Percentiles rank a stretch among this genome's conserved stretches.
Conservation (phyloP, 2,888 invertebrate species). For the Heliconius aoede region DNA sequence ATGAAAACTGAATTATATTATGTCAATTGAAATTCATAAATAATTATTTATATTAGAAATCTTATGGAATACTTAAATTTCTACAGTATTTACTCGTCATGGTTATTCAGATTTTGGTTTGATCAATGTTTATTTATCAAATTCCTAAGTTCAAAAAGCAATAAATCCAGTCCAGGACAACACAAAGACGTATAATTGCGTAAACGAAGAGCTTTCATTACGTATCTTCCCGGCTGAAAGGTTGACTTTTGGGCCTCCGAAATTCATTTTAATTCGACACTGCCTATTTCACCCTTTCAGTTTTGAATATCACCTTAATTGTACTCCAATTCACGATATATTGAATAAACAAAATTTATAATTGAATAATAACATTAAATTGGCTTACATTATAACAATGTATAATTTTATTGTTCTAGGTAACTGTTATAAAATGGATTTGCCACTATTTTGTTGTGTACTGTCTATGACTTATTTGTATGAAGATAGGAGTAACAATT, state of each 20-base stretch:
- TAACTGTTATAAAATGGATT: background rate
- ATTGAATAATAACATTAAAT: background rate
- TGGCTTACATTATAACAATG: background rate
- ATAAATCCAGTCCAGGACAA: slow-evolving; percentile 30
- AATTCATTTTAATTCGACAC: slow-evolving; percentile 36
- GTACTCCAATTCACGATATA: background rate
- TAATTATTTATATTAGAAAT: background rate
- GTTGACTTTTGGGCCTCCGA: slow-evolving; percentile 35
- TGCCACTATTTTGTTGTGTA: background rate
- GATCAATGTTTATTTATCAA: slow-evolving; percentile 10
- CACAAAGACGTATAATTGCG: slow-evolving; percentile 34
- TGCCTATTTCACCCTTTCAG: slow-evolving; percentile 31
- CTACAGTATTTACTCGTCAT: background rate
- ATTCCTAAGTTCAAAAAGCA: slow-evolving; percentile 25
- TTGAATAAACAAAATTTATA: background rate
- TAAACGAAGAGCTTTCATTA: slow-evolving; percentile 39
- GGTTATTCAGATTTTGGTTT: background rate
- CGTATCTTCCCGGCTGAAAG: slow-evolving; percentile 28
- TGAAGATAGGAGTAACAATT: too few species aligned
- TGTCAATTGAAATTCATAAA: background rate
- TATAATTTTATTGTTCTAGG: background rate
- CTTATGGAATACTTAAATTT: background rate
- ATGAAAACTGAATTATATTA: background rate
- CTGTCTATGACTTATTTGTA: background rate
- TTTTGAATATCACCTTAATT: slow-evolving; percentile 29